Evolutionary conservation across 2,113 vertebrate species (phyloP).

Genomic region (Onychostruthus taczanowskii): DNA sequence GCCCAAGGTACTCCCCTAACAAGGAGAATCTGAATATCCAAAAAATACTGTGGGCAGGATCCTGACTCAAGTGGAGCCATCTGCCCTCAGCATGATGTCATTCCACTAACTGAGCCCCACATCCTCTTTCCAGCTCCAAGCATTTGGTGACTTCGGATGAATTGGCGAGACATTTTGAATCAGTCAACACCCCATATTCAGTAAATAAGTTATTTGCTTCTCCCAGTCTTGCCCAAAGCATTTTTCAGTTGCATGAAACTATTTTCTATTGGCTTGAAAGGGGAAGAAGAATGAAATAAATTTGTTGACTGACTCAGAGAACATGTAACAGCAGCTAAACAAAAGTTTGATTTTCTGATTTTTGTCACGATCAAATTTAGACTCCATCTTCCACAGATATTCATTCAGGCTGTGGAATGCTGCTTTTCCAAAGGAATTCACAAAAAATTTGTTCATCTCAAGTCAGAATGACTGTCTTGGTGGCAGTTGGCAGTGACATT

Average conservation of each 20-base stretch:
- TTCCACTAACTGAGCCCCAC: not conserved
- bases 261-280: constrained; percentile 22
- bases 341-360: constrained; percentile 11
- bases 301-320: not conserved
- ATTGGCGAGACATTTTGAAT: not conserved
- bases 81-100: not conserved
- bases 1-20: not conserved
- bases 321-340: not conserved
- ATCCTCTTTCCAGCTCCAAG: not conserved
- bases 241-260: not conserved
- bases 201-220: constrained; percentile 10
- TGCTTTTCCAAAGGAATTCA: not conserved
- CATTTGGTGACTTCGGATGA: not conserved
- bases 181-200: not conserved
- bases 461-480: not conserved
- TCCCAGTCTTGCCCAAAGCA: not conserved
- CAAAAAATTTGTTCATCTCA: not conserved
- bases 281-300: not conserved
- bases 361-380: not conserved
- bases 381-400: not conserved
- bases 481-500: not conserved
- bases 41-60: not conserved
- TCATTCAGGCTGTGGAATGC: not conserved
- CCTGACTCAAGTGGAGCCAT: rapidly evolving
- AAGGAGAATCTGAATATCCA: not conserved